Percentiles rank a stretch among this genome's conserved stretches.
These are phyloP conservation scores for Labroides dimidiatus DNA, from an alignment of 2,797 vertebrate genomes.

Conservation along the genomic window DNA sequence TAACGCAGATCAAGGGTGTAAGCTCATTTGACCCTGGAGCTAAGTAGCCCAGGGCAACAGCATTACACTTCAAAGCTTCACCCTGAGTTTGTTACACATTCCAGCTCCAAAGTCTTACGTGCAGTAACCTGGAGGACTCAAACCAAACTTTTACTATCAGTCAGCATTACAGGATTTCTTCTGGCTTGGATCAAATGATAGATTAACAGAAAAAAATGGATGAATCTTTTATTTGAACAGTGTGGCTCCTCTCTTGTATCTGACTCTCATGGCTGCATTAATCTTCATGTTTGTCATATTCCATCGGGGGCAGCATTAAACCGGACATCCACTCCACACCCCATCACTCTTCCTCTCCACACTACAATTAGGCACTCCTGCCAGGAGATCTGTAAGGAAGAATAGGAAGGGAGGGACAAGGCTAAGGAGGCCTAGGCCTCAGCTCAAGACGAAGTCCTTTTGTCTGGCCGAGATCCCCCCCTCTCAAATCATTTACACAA, in stretches of 20 bases:
- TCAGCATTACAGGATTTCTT: constrained; percentile 41
- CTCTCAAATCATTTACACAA: constrained; percentile 66
- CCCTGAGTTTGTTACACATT: constrained; percentile 69
- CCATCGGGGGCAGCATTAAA: constrained; percentile 49
- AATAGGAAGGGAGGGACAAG: constrained; percentile 32
- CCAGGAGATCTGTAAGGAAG: constrained; percentile 32
- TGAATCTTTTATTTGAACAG: constrained; percentile 5
- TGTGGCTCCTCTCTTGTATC: not conserved
- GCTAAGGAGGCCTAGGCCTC: constrained; percentile 26
- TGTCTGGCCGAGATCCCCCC: constrained; percentile 43
- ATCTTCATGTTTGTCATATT: constrained; percentile 20
- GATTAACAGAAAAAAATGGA: constrained; percentile 34
- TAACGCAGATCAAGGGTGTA: constrained; percentile 75
- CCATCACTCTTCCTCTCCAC: constrained; percentile 41
- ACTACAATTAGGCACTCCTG: constrained; percentile 60
- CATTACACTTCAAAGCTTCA: constrained; percentile 76
- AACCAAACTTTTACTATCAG: constrained; percentile 54
- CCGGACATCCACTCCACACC: constrained; percentile 33
- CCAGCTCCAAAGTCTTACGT: constrained; percentile 62
- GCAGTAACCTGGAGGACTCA: constrained; percentile 56
- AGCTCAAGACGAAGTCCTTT: constrained; percentile 47
- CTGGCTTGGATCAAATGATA: constrained; percentile 53
- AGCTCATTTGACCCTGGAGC: constrained; percentile 75
- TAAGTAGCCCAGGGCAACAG: constrained; percentile 75
- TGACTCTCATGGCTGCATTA: constrained; percentile 19